Evolutionary conservation across 2,797 vertebrate species (phyloP).

Genomic region (Pangasius sanitwongsei): DNA sequence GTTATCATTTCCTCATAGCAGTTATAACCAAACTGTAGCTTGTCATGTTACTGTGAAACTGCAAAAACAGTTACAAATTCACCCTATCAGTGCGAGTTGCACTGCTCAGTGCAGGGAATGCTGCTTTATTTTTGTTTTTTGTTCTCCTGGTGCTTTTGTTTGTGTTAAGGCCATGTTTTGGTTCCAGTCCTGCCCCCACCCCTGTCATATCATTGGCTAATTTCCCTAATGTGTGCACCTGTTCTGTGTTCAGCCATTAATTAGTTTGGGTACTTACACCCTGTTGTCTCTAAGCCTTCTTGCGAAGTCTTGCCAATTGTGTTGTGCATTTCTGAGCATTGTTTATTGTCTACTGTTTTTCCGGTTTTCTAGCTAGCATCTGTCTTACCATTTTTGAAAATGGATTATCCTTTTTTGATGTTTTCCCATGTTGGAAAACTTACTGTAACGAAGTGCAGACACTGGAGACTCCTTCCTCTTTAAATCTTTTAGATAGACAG

Average conservation of each 20-base stretch:
- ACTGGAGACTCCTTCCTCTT: neutral
- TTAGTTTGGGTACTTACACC: too few relatives aligned
- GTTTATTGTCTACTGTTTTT: neutral
- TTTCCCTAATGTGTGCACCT: neutral
- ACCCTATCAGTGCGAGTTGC: too few relatives aligned
- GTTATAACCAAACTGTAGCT: too few relatives aligned
- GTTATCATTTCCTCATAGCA: too few relatives aligned
- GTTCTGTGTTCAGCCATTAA: neutral
- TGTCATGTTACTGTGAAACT: too few relatives aligned
- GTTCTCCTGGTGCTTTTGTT: neutral
- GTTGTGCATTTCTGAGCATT: neutral
- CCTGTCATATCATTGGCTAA: neutral
- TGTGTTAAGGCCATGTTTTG: neutral
- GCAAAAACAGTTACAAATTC: too few relatives aligned
- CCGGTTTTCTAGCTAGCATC: neutral
- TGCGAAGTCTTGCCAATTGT: neutral
- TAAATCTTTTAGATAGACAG: too few relatives aligned
- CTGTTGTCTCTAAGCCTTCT: neutral
- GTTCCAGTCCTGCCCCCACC: neutral
- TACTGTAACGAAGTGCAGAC: neutral
- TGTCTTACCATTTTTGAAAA: neutral
- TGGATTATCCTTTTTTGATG: neutral
- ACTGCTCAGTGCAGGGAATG: too few relatives aligned
- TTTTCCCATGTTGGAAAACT: neutral
- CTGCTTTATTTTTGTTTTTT: too few relatives aligned